Evolutionary conservation across 2,888 invertebrate genomes (phyloP), one percentile per base, ranked within the genome.

Genomic region (Hedychridium roseum): DNA sequence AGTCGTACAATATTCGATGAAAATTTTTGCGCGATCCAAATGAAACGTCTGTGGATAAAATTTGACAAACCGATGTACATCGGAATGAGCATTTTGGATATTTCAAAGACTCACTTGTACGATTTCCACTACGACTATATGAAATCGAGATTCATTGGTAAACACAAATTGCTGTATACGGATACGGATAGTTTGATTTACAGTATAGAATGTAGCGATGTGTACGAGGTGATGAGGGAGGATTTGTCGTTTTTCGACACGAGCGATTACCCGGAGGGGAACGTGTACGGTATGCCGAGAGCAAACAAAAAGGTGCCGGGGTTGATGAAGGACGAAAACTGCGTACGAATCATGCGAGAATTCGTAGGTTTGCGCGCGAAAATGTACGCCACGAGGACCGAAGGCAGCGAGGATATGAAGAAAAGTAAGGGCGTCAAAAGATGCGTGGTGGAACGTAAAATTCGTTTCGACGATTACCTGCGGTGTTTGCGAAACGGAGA

Each of bases 261-360:
- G 0, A 54, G 53, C 2, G 51, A 47, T 30, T 58, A 51, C 38
- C 6, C 20, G 0, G 5, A 3, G 2, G 28, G 51, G 16, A 54
- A 58, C 44, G 5, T 26, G 1, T 52, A 47, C 30, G 36, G 28
- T 12, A 43, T 52, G 14, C 48, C 49, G 2, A 12, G 31, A 21
- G 32, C 6, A 1, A 53, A 54, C 36, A 52, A 54, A 34, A 67
- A 70, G 53, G 53, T 66, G 1, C 12, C 67, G 2, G 70, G 71
- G 1, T 34, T 70, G 17, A 64, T 72, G 56, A 71, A 72, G 47
- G 71, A 71, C 50, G 73, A 71, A 46, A 54, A 52, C 23, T 55
- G 55, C n/a, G 69, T 68, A 1, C 42, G 50, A 35, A 51, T 65
- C 2, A 67, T 73, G 57, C 56, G 30, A 1, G 66, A 71, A 48